A percentile compares a stretch with the other conserved stretches of the same genome.
These are phyloP conservation scores for Ploceus nigricollis DNA, from an alignment of 2,113 vertebrate species.

Conservation along the genomic window DNA sequence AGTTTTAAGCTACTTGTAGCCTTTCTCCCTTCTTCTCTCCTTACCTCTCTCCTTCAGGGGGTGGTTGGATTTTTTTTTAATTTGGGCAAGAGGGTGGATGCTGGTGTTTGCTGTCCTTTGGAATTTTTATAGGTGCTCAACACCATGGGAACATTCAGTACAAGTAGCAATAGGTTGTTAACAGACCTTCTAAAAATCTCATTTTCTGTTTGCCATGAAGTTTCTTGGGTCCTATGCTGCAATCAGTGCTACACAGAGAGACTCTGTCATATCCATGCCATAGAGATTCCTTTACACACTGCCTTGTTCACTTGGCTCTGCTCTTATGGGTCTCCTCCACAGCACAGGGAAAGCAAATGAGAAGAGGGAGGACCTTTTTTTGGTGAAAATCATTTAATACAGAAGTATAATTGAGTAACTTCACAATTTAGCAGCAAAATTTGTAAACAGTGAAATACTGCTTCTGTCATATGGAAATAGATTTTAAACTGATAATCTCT, in stretches of 20 bases:
- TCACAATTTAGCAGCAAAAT: not conserved
- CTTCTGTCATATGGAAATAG: not conserved
- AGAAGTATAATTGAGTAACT: not conserved
- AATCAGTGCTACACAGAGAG: not conserved
- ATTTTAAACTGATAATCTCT: not conserved
- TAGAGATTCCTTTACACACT: fast-evolving
- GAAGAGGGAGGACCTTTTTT: not conserved
- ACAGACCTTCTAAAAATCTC: not conserved
- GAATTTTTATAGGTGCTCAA: not conserved
- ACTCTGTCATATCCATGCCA: not conserved
- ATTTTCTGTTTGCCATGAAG: not conserved
- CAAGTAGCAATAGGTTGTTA: not conserved
- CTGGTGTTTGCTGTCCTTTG: not conserved
- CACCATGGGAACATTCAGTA: not conserved
- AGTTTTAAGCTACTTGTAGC: too few species aligned
- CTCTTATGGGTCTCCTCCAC: not conserved
- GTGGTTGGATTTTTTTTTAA: fast-evolving
- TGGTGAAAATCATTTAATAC: not conserved
- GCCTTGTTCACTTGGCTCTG: not conserved
- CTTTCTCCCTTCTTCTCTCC: not conserved
- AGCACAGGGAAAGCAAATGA: not conserved
- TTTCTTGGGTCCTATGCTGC: not conserved
- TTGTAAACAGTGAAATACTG: not conserved
- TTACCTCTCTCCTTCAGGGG: not conserved
- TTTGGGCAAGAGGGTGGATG: not conserved